Evolutionary conservation across 1,140 invertebrate species (phyloP), one percentile per base, ranked within the genome.

Genomic region (Solenopsis invicta): DNA sequence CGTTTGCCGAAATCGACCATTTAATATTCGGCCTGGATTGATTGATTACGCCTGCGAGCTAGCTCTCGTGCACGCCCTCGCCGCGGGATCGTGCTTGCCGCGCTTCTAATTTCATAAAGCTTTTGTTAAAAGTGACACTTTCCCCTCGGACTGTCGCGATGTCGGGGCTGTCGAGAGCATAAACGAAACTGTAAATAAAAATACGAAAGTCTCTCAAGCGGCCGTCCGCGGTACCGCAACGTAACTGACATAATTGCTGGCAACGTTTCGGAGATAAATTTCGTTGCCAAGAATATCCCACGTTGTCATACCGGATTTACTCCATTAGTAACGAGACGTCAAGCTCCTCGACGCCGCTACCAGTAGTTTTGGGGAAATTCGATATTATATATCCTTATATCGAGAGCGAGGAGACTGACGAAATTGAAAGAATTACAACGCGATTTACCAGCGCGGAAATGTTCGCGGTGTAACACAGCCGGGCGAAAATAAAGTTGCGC

Each of bases 221-320:
- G 41, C 29, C 29, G 21, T 72, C 56, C 56, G 21, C n/a, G 54
- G 29, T 12, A n/a, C 52, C 69, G 54, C 54, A 37, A 37, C 50
- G 45, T 45, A 74, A 69, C 16, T 64, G 80, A 84, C 67, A 50
- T 61, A 74, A 84, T 84, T 61, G 80, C 69, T 84, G 80, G 80
- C 69, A 75, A 37, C 69, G 34, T 82, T 82, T 74, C 67, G 80
- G 54, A 84, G 52, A 75, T 84, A 29, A 84, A 84, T 84, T 62
- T 50, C 69, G 80, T 75, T 75, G 80, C 80, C 80, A 84, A 62
- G 69, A 84, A 75, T 62, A 61, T 74, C 69, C 54, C 41, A 62
- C n/a, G 54, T 74, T 84, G 69, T 84, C 69, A 75, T 74, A 71
- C n/a, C 10, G 69, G 48, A 75, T 84, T 54, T 74, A 50, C 21